Evolutionary conservation across 2,797 vertebrate species (phyloP), one percentile per base, ranked within the genome.

Genomic region (Arrhamphus sclerolepis): DNA sequence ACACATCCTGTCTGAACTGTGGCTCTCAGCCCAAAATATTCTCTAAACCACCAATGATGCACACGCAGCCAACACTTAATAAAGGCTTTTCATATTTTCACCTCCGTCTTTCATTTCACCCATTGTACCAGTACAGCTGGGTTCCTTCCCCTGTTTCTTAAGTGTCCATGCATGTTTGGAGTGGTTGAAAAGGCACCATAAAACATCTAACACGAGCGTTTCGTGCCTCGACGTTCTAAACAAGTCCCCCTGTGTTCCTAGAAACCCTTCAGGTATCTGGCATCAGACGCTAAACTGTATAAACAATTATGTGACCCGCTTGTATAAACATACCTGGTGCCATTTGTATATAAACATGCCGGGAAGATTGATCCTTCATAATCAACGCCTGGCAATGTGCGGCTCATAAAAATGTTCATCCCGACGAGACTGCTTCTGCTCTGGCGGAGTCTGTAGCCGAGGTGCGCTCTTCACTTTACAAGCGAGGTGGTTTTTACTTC

Each of bases 11-110:
- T 62, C 62, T 85, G 72, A 87, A 87, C 69, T 70, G 52, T 90
- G 70, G 85, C 90, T 89, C 7, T 7, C 57, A 80, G 87, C 84
- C 85, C 67, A 70, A 81, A 81, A 86, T 72, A 77, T 89, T 93
- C 86, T 85, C 71, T 69, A 75, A 86, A 92, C 90, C 86, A 51
- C 87, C 75, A 74, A 67, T 93, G 91, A 93, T 90, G 90, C 90
- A 91, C 66, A 84, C 70, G 68, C 49, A 53, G 56, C 92, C 90
- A 91, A 78, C 57, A 68, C 77, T 84, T 89, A 89, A 91, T 89
- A 77, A 77, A 78, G 75, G 73, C 77, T 89, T 90, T 91, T 90
- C 78, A 89, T 86, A 74, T 77, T 75, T 77, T 71, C 14, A 16
- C 34, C 61, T 66, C 18, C 58, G 55, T 75, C 81, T 90, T 90